Base-by-base conservation (phyloP, 2,113 vertebrate genomes). In the Mohoua ochrocephala region DNA sequence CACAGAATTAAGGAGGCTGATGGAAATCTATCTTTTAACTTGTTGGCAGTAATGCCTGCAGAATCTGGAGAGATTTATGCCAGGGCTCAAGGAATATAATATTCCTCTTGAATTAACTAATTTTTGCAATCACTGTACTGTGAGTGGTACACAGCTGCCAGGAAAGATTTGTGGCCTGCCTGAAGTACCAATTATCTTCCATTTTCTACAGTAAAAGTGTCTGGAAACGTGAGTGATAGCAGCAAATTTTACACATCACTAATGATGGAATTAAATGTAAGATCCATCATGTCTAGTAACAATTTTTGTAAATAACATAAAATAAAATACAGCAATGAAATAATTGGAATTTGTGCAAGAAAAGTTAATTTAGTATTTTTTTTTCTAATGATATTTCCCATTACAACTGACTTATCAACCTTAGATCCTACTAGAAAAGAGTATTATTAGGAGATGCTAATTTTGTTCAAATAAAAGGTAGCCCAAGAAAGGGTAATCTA, bases 61-160 rank as follows among this genome's bases (percentile, higher is more conserved):
- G 53, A 94, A 96, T 86, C 84, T 91, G 19, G 71, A 95, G 59
- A 95, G 95, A 98, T 96, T 96, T 97, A 95, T 92, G 85, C 39
- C 81, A 94, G 49, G 64, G 95, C 89, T 93, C 78, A 93, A 91
- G 93, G 87, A 97, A 97, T 86, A 90, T 83, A 82, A 96, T 96
- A 93, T 96, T 97, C 96, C 95, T 96, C 94, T 95, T 96, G 97
- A 98, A 98, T 98, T 98, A 98, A 97, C 94, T 98, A 97, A 98
- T 97, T 98, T 98, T 97, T 97, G 94, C 95, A 98, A 96, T 97
- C 97, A 95, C 9, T 94, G 96, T 96, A 78, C 94, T 96, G 76
- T 96, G 97, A 97, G 94, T 97, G 96, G 97, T 97, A 97, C 52
- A 59, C 77, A 97, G 89, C 90, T 97, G 95, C 95, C 91, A 94